Conservation (phyloP, 2,797 vertebrate genomes). For the Rhincodon typus region DNA sequence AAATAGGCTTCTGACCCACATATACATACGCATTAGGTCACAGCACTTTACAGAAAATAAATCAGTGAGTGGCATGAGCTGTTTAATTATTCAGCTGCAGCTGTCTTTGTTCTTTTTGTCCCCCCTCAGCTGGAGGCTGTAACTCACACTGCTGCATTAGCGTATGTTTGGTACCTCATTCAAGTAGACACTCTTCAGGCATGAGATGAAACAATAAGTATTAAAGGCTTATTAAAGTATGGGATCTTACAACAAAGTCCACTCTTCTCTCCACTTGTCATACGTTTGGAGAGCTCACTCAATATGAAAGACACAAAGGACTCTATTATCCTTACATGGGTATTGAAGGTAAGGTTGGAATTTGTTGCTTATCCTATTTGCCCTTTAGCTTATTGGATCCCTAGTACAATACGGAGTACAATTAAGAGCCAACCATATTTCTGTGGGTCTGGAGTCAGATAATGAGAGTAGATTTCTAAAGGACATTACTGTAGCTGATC, state of each 20-base stretch:
- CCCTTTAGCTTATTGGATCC: too few species aligned
- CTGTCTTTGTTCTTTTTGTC: background rate
- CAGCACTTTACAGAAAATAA: background rate
- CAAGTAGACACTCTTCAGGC: background rate
- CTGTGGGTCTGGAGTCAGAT: too few species aligned
- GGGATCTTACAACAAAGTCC: background rate
- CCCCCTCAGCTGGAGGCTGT: background rate
- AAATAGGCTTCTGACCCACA: background rate
- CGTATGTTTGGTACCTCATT: background rate
- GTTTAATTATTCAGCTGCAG: background rate
- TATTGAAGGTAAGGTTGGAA: too few species aligned
- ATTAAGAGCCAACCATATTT: too few species aligned
- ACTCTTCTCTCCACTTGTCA: background rate
- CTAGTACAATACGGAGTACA: too few species aligned
- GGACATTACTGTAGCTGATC: too few species aligned
- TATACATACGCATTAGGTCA: background rate
- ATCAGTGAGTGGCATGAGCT: background rate
- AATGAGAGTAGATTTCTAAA: too few species aligned
- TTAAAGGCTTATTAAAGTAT: background rate
- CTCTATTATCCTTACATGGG: too few species aligned
- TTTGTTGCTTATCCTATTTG: too few species aligned
- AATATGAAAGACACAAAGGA: too few species aligned
- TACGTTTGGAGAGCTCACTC: background rate
- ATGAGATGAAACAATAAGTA: background rate
- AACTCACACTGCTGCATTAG: background rate